These are phyloP conservation scores for Heptranchias perlo DNA, from an alignment of 2,113 vertebrate species.

Conservation along the genomic window DNA sequence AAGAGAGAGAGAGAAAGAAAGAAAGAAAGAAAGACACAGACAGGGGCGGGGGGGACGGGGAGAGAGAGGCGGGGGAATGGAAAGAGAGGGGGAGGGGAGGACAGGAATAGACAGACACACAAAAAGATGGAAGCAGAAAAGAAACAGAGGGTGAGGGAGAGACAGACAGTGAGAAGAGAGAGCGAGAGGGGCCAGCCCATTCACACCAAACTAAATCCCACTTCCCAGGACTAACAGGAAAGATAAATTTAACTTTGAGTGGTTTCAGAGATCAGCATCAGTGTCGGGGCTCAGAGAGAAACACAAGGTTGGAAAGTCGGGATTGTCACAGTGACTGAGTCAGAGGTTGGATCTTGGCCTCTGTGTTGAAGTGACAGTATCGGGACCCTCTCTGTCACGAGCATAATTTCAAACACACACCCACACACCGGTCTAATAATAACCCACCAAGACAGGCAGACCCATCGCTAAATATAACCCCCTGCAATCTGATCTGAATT, in stretches of 20 bases:
- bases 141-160: background rate
- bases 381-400: conserved; percentile 47
- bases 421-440: conserved; percentile 47
- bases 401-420: conserved; percentile 55
- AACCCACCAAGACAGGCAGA: conserved; percentile 39
- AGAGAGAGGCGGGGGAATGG: no score
- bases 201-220: background rate
- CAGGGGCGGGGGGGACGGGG: no score
- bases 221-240: background rate
- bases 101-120: no score
- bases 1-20: no score
- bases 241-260: conserved; percentile 41
- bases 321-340: background rate
- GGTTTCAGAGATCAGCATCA: conserved; percentile 39
- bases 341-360: no score
- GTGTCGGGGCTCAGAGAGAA: conserved; percentile 43
- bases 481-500: background rate
- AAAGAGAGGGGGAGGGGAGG: no score
- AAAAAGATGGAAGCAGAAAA: no score
- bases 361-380: conserved; percentile 43
- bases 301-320: conserved; percentile 40
- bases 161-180: conserved; percentile 33
- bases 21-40: no score
- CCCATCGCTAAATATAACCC: background rate
- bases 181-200: conserved; percentile 40